phyloP scores from a whole-genome alignment of 2,797 vertebrate genomes.

The Eulemur coronatus region DNA sequence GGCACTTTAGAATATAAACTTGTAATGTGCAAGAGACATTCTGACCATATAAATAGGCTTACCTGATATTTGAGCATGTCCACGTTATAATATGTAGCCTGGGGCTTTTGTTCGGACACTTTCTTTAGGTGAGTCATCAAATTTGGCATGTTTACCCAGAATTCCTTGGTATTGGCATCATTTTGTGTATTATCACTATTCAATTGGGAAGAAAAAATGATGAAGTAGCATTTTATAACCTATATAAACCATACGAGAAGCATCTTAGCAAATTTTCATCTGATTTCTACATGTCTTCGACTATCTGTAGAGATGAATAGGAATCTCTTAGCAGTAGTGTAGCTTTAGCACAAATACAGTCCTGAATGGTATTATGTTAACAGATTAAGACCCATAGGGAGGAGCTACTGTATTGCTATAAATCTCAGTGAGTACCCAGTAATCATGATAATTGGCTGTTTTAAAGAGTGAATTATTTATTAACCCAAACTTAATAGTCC shows the following conservation, averaged over 20 bases:
- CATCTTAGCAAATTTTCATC: not conserved
- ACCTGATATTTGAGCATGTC: slow-evolving; percentile 99
- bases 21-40: not conserved
- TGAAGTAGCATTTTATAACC: slow-evolving; percentile 6
- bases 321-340: not conserved
- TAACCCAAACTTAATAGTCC: not conserved
- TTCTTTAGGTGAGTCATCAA: slow-evolving; percentile 97
- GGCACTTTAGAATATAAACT: not conserved
- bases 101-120: slow-evolving; percentile 98
- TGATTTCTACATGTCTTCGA: not conserved
- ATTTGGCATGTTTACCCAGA: slow-evolving; percentile 99
- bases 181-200: slow-evolving; percentile 90
- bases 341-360: not conserved
- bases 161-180: slow-evolving; percentile 92
- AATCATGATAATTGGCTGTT: not conserved
- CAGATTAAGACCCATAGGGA: not conserved
- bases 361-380: not conserved
- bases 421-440: not conserved
- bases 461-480: slow-evolving; percentile 50
- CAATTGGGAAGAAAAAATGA: slow-evolving; percentile 33
- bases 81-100: slow-evolving; percentile 99
- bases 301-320: not conserved
- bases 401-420: not conserved
- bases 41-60: not conserved
- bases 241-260: not conserved